Evolutionary conservation across 2,888 invertebrate genomes (phyloP).

Genomic region (Lumbricus terrestris): DNA sequence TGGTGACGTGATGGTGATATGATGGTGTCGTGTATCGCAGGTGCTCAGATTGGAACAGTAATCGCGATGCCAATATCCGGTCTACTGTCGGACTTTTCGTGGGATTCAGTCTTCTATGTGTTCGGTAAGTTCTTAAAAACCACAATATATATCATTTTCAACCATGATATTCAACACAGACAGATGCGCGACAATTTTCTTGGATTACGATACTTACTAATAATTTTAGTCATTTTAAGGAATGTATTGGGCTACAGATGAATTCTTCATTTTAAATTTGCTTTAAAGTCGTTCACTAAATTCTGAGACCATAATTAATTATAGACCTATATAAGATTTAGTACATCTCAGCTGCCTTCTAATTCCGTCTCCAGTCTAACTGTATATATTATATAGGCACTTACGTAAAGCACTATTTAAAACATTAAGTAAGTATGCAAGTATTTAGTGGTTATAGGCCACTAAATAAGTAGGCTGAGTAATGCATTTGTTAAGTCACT

Average conservation of each 20-base stretch:
- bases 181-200: background rate
- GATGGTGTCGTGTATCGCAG: slow-evolving; percentile 54
- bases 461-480: no score
- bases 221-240: background rate
- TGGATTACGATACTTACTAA: background rate
- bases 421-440: no score
- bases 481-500: no score
- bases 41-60: slow-evolving; percentile 84
- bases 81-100: slow-evolving; percentile 70
- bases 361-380: background rate
- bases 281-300: background rate
- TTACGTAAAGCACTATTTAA: no score
- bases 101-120: slow-evolving; percentile 47
- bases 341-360: background rate
- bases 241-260: background rate
- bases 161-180: background rate
- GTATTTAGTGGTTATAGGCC: no score
- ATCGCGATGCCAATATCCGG: slow-evolving; percentile 78
- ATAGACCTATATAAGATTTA: background rate
- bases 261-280: background rate
- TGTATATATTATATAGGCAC: no score
- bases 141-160: background rate
- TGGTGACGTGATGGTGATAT: no score
- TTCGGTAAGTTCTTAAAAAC: slow-evolving; percentile 31
- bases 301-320: no score